phyloP scores from a whole-genome alignment of 2,888 invertebrate species.

The Drosophila mayaguana region DNA sequence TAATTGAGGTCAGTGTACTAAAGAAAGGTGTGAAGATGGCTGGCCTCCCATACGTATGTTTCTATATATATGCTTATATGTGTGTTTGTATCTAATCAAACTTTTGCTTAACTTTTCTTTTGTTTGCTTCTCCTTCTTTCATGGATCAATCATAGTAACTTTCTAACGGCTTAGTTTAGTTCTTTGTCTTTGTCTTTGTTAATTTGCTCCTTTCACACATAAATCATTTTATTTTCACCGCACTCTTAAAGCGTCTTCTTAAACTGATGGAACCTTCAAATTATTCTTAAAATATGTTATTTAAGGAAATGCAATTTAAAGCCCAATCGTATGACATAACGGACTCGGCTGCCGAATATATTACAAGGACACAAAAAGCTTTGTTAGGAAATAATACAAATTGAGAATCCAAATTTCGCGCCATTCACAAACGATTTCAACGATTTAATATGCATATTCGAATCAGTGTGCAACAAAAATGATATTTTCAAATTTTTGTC shows the following conservation, averaged over 20 bases:
- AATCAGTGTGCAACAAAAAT: slow-evolving; percentile 17
- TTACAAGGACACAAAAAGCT: slow-evolving; percentile 11
- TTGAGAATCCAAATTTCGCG: slow-evolving; percentile 14
- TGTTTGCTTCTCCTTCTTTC: slow-evolving; percentile 40
- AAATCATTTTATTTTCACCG: not conserved
- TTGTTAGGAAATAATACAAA: not conserved
- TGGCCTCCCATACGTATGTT: not conserved
- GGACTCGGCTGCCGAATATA: slow-evolving; percentile 17
- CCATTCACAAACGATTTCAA: slow-evolving; percentile 1
- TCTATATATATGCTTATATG: not conserved
- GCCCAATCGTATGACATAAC: slow-evolving; percentile 54
- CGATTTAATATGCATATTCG: slow-evolving; percentile 22
- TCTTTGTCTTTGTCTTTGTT: not conserved
- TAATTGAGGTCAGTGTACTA: slow-evolving; percentile 63
- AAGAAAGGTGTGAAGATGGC: not conserved
- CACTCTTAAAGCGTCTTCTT: no score
- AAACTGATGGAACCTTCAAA: not conserved
- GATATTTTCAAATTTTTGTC: slow-evolving; percentile 6
- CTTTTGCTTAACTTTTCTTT: not conserved
- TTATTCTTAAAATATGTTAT: slow-evolving; percentile 9
- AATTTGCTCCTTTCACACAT: not conserved
- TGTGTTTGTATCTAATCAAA: slow-evolving; percentile 14
- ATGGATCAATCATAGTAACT: slow-evolving; percentile 28
- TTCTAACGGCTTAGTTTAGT: slow-evolving; percentile 24
- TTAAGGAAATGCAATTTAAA: slow-evolving; percentile 11